Conservation (phyloP, 2,113 vertebrate genomes). For the Tiliqua scincoides region DNA sequence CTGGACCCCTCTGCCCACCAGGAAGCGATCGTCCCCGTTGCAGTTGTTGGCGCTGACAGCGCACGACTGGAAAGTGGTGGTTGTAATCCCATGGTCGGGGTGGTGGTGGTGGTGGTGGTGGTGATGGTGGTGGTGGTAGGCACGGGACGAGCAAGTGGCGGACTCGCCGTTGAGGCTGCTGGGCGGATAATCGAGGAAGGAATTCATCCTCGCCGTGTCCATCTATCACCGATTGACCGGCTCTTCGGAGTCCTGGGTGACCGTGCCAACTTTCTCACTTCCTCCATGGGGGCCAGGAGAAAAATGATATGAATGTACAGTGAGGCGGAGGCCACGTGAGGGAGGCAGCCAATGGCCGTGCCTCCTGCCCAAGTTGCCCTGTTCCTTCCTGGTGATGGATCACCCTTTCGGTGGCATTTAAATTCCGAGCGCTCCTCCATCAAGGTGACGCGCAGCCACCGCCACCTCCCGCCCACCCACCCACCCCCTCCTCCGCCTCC, state of each 20-base stretch:
- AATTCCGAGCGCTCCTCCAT: slow-evolving; percentile 90
- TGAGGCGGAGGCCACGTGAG: slow-evolving; percentile 73
- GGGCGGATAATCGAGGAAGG: slow-evolving; percentile 92
- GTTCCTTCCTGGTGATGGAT: slow-evolving; percentile 86
- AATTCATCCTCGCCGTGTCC: slow-evolving; percentile 93
- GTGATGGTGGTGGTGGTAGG: slow-evolving; percentile 74
- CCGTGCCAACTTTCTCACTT: slow-evolving; percentile 93
- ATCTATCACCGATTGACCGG: slow-evolving; percentile 82
- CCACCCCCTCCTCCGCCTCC: not conserved
- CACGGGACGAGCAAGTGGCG: slow-evolving; percentile 86
- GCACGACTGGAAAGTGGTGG: slow-evolving; percentile 90
- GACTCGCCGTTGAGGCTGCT: slow-evolving; percentile 86
- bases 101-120: slow-evolving; percentile 56
- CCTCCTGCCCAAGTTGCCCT: slow-evolving; percentile 82
- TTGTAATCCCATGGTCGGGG: slow-evolving; percentile 93
- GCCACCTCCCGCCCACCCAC: slow-evolving; percentile 29
- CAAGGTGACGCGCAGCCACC: slow-evolving; percentile 85
- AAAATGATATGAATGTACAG: slow-evolving; percentile 93
- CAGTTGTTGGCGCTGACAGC: slow-evolving; percentile 89
- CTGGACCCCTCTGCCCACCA: slow-evolving; percentile 87
- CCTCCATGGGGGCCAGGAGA: slow-evolving; percentile 82
- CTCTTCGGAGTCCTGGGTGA: slow-evolving; percentile 85
- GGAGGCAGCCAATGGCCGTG: slow-evolving; percentile 86
- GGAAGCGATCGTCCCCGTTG: slow-evolving; percentile 89
- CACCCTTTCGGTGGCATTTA: slow-evolving; percentile 91